A percentile compares a stretch with the other conserved stretches of the same genome.
Conservation (phyloP, 1,140 invertebrate species). For the Mylabris phalerata region DNA sequence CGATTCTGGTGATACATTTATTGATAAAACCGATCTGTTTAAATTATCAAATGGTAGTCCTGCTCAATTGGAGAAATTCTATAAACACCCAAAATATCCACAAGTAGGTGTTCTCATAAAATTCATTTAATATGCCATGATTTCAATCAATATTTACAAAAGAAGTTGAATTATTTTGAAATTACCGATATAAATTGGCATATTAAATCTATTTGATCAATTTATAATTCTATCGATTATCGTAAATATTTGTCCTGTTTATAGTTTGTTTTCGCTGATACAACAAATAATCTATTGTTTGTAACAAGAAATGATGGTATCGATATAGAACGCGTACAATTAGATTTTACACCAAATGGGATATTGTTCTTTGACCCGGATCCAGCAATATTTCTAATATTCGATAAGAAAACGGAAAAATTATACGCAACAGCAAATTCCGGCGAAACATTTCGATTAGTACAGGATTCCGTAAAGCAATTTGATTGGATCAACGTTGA, state of each 20-base stretch:
- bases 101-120: constrained; percentile 53
- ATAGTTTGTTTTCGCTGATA: constrained; percentile 80
- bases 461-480: constrained; percentile 68
- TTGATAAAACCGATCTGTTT: constrained; percentile 66
- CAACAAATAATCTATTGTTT: constrained; percentile 67
- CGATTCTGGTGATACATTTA: constrained; percentile 75
- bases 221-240: background rate
- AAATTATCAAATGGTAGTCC: constrained; percentile 50
- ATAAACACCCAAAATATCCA: constrained; percentile 69
- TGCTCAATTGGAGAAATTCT: constrained; percentile 73
- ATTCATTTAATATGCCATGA: no score
- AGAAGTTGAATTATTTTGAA: no score
- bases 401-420: constrained; percentile 64
- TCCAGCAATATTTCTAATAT: constrained; percentile 52
- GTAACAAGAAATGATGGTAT: constrained; percentile 67
- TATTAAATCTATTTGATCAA: no score
- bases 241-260: constrained; percentile 32
- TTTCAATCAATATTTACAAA: no score
- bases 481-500: constrained; percentile 60
- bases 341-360: constrained; percentile 70
- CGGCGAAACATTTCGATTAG: constrained; percentile 59
- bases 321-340: constrained; percentile 51
- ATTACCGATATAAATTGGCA: no score
- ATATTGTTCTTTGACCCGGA: constrained; percentile 66
- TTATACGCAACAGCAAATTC: constrained; percentile 70